A percentile compares a stretch with the other conserved stretches of the same genome.
Evolutionary conservation across 2,888 invertebrate species (phyloP).

Genomic region (Eupeodes latifasciatus): DNA sequence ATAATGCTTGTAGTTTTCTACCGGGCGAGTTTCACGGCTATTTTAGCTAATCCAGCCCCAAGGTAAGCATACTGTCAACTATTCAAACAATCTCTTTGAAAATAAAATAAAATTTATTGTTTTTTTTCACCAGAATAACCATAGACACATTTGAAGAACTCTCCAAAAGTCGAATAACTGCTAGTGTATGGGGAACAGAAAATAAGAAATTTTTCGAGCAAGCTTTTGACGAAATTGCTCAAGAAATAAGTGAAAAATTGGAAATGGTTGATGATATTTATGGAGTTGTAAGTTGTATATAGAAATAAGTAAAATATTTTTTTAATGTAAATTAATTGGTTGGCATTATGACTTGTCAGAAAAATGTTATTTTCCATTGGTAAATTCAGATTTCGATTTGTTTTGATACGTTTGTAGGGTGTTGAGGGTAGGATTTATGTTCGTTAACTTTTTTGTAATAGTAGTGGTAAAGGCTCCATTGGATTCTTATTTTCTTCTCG

Average conservation of each 20-base stretch:
- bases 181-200: slow-evolving; percentile 90
- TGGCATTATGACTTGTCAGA: too few species aligned
- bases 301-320: neutral
- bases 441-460: too few species aligned
- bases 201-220: slow-evolving; percentile 89
- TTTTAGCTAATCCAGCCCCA: slow-evolving; percentile 91
- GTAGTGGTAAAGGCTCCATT: too few species aligned
- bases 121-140: slow-evolving; percentile 86
- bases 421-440: too few species aligned
- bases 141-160: slow-evolving; percentile 91
- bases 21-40: slow-evolving; percentile 93
- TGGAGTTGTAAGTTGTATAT: slow-evolving; percentile 85
- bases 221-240: slow-evolving; percentile 88
- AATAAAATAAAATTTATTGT: neutral
- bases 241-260: slow-evolving; percentile 88
- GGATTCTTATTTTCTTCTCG: too few species aligned
- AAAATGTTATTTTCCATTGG: too few species aligned
- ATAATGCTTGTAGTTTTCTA: slow-evolving; percentile 92
- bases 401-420: too few species aligned
- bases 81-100: neutral
- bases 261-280: slow-evolving; percentile 87
- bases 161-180: slow-evolving; percentile 87
- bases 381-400: too few species aligned
- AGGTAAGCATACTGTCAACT: slow-evolving; percentile 83
- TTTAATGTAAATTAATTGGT: neutral